A percentile compares a stretch with the other conserved stretches of the same genome.
Evolutionary conservation across 2,797 vertebrate genomes (phyloP).

Genomic region (Poecilia gillii): DNA sequence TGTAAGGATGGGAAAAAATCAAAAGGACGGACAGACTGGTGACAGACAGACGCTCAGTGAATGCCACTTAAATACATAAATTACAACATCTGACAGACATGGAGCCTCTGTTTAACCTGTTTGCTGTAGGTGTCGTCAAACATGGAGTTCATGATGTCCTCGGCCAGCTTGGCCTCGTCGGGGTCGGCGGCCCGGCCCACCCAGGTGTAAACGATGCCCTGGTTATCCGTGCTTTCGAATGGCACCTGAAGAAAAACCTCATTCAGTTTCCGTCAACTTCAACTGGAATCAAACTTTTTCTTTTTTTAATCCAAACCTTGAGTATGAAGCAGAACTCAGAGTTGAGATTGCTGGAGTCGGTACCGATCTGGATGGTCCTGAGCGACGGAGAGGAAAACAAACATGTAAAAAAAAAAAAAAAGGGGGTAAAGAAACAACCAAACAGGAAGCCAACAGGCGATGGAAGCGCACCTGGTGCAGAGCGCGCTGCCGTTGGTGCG

Average conservation of each 20-base stretch:
- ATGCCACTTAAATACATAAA: neutral
- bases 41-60: neutral
- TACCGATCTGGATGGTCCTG: constrained; percentile 95
- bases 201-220: constrained; percentile 98
- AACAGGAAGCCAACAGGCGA: neutral
- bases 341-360: constrained; percentile 92
- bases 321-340: constrained; percentile 98
- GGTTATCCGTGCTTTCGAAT: constrained; percentile 98
- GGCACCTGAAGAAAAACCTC: constrained; percentile 84
- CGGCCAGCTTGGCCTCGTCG: constrained; percentile 94
- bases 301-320: constrained; percentile 82
- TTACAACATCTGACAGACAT: neutral
- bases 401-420: too few species aligned
- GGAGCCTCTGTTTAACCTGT: constrained; percentile 80
- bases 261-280: neutral
- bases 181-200: constrained; percentile 95
- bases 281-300: neutral
- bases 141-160: constrained; percentile 98
- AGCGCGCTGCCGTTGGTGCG: constrained; percentile 96
- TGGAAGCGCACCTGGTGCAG: constrained; percentile 86
- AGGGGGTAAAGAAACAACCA: too few species aligned
- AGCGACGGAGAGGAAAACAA: neutral
- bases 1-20: too few species aligned
- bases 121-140: constrained; percentile 98
- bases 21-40: too few species aligned